These are phyloP conservation scores for Cirrhinus mrigala DNA, from an alignment of 2,797 vertebrate genomes.

Conservation along the genomic window DNA sequence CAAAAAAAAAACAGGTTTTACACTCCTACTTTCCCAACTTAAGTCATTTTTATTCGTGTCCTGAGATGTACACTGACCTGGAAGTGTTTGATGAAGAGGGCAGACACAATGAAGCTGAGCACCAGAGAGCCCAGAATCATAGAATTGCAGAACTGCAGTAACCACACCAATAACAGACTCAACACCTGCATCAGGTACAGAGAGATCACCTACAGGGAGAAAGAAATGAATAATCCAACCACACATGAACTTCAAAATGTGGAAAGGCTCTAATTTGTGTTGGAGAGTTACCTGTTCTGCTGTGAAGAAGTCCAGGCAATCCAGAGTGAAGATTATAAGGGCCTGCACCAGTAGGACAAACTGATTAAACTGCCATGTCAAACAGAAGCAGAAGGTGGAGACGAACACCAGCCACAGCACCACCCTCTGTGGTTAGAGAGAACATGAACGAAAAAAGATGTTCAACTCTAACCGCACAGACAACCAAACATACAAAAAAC, in stretches of 20 bases:
- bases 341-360: conserved; percentile 95
- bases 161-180: conserved; percentile 88
- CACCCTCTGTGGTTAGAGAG: conserved; percentile 80
- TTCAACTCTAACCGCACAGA: conserved; percentile 25
- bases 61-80: conserved; percentile 79
- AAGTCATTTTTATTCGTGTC: not conserved
- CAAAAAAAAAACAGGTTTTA: not conserved
- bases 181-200: conserved; percentile 88
- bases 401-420: conserved; percentile 85
- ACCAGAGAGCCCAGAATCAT: conserved; percentile 95
- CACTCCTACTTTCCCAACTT: not conserved
- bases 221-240: conserved; percentile 36
- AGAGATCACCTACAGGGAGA: conserved; percentile 81
- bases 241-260: conserved; percentile 27
- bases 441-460: conserved; percentile 41
- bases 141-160: conserved; percentile 96
- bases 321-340: conserved; percentile 87
- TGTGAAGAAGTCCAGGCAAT: conserved; percentile 87
- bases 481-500: conserved; percentile 43
- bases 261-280: not conserved
- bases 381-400: conserved; percentile 91
- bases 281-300: conserved; percentile 80
- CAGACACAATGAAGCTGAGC: conserved; percentile 91
- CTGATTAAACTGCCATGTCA: conserved; percentile 99
- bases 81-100: conserved; percentile 84